phyloP scores from a whole-genome alignment of 2,113 vertebrate genomes.

The Brachirus orientalis region DNA sequence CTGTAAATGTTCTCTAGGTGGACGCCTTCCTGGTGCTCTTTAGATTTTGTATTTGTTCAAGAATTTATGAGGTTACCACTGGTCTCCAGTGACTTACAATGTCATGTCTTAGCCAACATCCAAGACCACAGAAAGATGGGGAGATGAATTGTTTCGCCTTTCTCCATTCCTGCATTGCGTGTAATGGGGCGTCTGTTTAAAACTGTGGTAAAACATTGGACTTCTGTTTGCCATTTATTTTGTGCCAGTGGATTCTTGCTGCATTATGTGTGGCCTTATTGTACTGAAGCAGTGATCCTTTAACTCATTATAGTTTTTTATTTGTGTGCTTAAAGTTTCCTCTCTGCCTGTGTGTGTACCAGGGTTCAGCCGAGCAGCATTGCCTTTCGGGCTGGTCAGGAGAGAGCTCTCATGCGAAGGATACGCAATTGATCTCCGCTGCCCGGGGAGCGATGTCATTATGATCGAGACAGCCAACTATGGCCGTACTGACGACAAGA shows the following conservation, averaged over 20 bases:
- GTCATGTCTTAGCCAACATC: conserved; percentile 64
- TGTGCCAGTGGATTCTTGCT: conserved; percentile 54
- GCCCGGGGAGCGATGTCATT: conserved; percentile 97
- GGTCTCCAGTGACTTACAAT: conserved; percentile 62
- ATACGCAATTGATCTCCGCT: conserved; percentile 96
- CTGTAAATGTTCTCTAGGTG: conserved; percentile 43
- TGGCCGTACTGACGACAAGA: conserved; percentile 97
- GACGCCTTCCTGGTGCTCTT: conserved; percentile 43
- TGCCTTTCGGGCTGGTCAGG: conserved; percentile 95
- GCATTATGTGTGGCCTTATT: conserved; percentile 65
- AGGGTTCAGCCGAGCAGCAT: conserved; percentile 95
- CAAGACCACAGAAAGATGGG: conserved; percentile 64
- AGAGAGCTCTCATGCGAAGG: conserved; percentile 97
- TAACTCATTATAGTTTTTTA: conserved; percentile 37
- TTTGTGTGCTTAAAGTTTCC: conserved; percentile 29
- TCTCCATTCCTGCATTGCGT: conserved; percentile 54
- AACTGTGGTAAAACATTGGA: conserved; percentile 71
- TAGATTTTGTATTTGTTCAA: conserved; percentile 61
- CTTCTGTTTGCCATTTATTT: conserved; percentile 66
- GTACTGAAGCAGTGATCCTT: conserved; percentile 45
- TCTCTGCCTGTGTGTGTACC: conserved; percentile 20
- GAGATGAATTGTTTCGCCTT: conserved; percentile 65
- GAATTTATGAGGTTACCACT: conserved; percentile 70
- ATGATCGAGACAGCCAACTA: conserved; percentile 99
- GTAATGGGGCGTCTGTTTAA: conserved; percentile 66